A percentile compares a stretch with the other conserved stretches of the same genome.
Conservation (phyloP, 2,113 vertebrate species). For the Albula goreensis region DNA sequence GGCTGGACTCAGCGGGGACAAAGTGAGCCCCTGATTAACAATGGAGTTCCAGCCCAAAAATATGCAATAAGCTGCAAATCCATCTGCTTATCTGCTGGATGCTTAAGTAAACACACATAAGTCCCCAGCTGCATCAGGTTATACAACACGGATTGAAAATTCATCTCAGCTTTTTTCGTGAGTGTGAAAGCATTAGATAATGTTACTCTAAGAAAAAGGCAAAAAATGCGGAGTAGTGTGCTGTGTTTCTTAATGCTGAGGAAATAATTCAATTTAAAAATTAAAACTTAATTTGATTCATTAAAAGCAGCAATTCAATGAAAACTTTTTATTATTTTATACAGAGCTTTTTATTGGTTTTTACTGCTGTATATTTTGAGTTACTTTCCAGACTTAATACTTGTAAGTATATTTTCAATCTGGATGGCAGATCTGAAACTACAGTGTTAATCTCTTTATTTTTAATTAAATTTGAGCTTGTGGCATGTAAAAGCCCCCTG, state of each 20-base stretch:
- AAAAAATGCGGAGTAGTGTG: neutral
- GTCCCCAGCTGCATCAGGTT: neutral
- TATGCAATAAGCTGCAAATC: neutral
- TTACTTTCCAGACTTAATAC: too few relatives aligned
- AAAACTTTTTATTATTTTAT: too few relatives aligned
- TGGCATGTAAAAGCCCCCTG: too few relatives aligned
- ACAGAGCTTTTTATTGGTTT: neutral
- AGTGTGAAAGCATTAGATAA: neutral
- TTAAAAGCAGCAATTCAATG: too few relatives aligned
- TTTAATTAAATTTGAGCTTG: too few relatives aligned
- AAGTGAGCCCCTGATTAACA: neutral
- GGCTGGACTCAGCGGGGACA: neutral
- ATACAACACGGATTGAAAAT: neutral
- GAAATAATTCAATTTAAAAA: neutral
- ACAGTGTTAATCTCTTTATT: too few relatives aligned
- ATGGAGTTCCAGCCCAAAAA: neutral
- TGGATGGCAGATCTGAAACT: too few relatives aligned
- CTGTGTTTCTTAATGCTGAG: neutral
- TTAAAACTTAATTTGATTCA: neutral
- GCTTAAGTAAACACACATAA: neutral
- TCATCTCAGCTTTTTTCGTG: neutral
- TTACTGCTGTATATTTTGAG: neutral
- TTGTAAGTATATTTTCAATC: too few relatives aligned
- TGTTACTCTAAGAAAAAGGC: neutral
- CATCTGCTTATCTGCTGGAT: neutral